Base-by-base conservation (phyloP, 2,888 invertebrate genomes). In the Mayetiola destructor region DNA sequence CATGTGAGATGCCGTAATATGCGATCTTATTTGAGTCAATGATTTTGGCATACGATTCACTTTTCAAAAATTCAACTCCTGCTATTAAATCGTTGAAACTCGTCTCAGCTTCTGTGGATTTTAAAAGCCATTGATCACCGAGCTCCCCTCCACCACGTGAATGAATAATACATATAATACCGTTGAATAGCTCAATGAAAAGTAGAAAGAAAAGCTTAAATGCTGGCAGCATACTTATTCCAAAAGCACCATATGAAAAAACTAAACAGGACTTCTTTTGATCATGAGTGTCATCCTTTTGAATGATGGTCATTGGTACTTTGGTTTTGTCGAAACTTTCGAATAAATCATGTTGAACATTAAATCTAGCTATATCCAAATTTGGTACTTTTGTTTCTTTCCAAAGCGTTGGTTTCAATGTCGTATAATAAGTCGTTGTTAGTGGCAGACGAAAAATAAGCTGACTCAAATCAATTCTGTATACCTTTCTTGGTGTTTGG, bases 241-340 rank as follows among this genome's bases (percentile, higher is more conserved):
- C 35, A 32, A 16, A 54, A 2, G 32, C 54, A 30, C 53, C 53
- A 27, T 53, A 53, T 6, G 53, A 21, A 30, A 30, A 53, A n/a
- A 53, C 53, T 16, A 53, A 10, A 54, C 54, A 54, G 2, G 54
- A 35, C 12, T 35, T 55, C 23, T 21, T 36, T 1, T n/a, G 12
- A 55, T 30, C n/a, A 21, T 55, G 16, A n/a, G 12, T 53, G 29
- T 14, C 2, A 53, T 30, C 20, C n/a, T 37, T 55, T 21, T 55
- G 55, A 55, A 55, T 37, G 23, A 55, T 37, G 9, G 55, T 55
- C 55, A 55, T 35, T 35, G 55, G 55, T 12, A 55, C 32, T n/a
- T 21, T 14, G 9, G 6, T 18, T 20, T 9, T 3, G n/a, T 55
- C 55, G 23, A 55, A 23, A 35, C 55, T 55, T 4, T 32, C 4